Percentiles rank a stretch among this genome's conserved stretches.
Evolutionary conservation across 1,140 invertebrate genomes (phyloP).

Genomic region (Drosophila orosa): DNA sequence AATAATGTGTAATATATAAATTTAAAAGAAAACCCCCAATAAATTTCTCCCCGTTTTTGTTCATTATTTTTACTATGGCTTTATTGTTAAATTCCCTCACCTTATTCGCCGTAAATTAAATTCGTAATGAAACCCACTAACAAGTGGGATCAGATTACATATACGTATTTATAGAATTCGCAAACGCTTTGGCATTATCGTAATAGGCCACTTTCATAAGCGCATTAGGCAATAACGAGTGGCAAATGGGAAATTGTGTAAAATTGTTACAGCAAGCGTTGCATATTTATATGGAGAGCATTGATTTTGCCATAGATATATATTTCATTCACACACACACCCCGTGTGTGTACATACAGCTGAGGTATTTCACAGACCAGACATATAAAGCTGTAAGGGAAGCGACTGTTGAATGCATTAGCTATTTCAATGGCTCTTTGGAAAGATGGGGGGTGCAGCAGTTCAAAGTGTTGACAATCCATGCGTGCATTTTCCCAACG

Average conservation of each 20-base stretch:
- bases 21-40: no score
- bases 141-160: conserved; percentile 12
- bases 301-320: conserved; percentile 51
- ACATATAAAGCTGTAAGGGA: conserved; percentile 25
- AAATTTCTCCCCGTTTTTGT: fast-evolving
- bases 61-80: neutral
- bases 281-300: conserved; percentile 36
- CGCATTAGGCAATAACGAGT: conserved; percentile 47
- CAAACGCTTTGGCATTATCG: conserved; percentile 8
- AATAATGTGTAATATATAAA: no score
- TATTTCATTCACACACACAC: neutral
- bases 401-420: conserved; percentile 59
- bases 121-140: neutral
- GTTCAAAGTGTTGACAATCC: conserved; percentile 69
- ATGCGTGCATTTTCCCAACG: conserved; percentile 40
- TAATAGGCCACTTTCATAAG: conserved; percentile 12
- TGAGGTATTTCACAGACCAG: conserved; percentile 18
- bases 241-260: conserved; percentile 51
- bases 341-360: neutral
- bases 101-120: neutral
- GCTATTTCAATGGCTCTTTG: conserved; percentile 28
- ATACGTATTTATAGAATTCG: neutral
- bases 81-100: neutral
- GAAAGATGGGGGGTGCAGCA: conserved; percentile 6
- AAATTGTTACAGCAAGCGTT: conserved; percentile 54